These are phyloP conservation scores for Zoanthus solanderi DNA, from an alignment of 92 coral and sea anemone species.

Conservation along the genomic window DNA sequence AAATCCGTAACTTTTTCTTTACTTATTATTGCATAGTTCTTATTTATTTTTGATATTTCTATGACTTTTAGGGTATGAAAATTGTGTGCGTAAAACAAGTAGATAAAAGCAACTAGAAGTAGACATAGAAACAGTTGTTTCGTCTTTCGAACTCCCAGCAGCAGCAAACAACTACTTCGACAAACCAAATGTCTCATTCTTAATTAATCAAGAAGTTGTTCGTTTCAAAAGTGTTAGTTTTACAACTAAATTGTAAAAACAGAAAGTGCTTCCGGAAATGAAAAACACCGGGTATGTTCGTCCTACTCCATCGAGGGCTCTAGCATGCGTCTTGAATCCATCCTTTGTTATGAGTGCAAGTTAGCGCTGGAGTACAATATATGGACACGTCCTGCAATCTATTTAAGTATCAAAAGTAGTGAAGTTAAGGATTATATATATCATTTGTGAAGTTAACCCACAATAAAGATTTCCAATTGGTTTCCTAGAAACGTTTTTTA, in stretches of 20 bases:
- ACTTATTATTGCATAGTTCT: not conserved
- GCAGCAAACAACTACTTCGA: not conserved
- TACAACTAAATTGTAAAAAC: not conserved
- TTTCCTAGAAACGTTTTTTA: constrained; percentile 27
- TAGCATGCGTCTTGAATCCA: not conserved
- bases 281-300: not conserved
- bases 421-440: not conserved
- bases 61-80: not conserved
- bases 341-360: not conserved
- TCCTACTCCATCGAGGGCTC: not conserved
- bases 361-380: not conserved
- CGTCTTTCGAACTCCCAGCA: not conserved
- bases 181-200: constrained; percentile 16
- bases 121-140: not conserved
- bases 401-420: not conserved
- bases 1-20: not conserved
- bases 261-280: not conserved
- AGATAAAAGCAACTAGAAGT: constrained; percentile 5
- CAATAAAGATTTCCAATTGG: not conserved
- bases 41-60: constrained; percentile 2
- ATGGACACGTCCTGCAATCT: not conserved
- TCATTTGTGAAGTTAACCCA: not conserved
- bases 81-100: not conserved
- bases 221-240: constrained; percentile 1
- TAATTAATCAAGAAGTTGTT: not conserved